A percentile compares a stretch with the other conserved stretches of the same genome.
These are phyloP conservation scores for Miniopterus natalensis DNA, from an alignment of 2,113 vertebrate genomes.

Conservation along the genomic window DNA sequence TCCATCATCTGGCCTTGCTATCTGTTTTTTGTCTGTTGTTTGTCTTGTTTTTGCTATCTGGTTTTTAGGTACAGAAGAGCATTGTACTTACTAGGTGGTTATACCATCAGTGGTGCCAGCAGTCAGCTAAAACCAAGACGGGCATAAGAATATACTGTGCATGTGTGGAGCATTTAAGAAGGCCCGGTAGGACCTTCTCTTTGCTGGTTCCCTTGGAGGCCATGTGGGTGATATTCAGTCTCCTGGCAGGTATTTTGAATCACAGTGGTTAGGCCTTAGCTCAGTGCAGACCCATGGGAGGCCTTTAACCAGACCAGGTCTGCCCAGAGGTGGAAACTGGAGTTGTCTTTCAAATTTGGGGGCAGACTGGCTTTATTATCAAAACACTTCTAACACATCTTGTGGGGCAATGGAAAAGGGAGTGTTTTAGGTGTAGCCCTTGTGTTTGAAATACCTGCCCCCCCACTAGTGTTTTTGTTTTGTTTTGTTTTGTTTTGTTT, in stretches of 20 bases:
- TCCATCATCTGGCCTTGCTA: not conserved
- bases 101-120: no score
- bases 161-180: not conserved
- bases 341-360: not conserved
- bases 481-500: no score
- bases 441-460: not conserved
- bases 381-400: not conserved
- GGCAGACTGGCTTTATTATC: not conserved
- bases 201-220: not conserved
- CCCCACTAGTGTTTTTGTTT: not conserved
- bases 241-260: not conserved
- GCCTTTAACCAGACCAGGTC: not conserved
- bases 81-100: not conserved
- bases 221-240: not conserved
- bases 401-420: not conserved
- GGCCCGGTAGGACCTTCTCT: not conserved
- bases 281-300: not conserved
- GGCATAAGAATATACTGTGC: not conserved
- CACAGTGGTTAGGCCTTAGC: not conserved
- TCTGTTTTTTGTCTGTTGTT: not conserved
- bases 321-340: not conserved
- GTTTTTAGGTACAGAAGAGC: not conserved
- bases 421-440: not conserved
- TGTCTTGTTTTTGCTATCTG: not conserved
- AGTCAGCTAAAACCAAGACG: not conserved